phyloP scores from a whole-genome alignment of 2,797 vertebrate species.

The Dallia pectoralis region DNA sequence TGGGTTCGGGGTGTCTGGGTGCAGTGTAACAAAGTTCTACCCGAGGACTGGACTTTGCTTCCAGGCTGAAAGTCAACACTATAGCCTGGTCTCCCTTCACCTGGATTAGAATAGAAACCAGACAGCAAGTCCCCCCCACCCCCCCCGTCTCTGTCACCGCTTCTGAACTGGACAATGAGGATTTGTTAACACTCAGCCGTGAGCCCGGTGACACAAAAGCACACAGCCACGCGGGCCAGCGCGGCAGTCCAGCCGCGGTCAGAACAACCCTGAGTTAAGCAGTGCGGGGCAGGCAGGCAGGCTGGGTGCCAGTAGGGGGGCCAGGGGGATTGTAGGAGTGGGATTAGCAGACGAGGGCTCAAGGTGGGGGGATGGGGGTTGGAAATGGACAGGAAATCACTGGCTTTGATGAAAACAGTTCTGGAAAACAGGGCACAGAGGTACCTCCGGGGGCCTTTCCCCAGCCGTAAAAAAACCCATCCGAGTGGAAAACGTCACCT shows the following conservation, averaged over 20 bases:
- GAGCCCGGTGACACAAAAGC: conserved; percentile 91
- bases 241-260: conserved; percentile 28
- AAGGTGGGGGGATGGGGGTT: conserved; percentile 68
- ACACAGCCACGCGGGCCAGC: conserved; percentile 64
- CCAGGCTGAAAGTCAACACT: conserved; percentile 36
- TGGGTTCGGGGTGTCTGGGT: not conserved
- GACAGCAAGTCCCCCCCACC: conserved; percentile 83
- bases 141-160: conserved; percentile 80
- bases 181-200: conserved; percentile 91
- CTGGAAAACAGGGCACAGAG: conserved; percentile 68
- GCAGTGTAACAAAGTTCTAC: not conserved
- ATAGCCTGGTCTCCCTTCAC: conserved; percentile 66
- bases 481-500: conserved; percentile 59
- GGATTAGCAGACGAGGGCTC: conserved; percentile 89
- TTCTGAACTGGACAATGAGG: conserved; percentile 88
- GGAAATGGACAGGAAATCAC: conserved; percentile 94
- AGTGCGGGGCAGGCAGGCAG: conserved; percentile 56
- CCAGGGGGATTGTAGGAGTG: conserved; percentile 56
- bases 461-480: conserved; percentile 44
- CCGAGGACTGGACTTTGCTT: conserved; percentile 61
- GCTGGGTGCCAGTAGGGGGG: conserved; percentile 67
- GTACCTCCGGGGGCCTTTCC: conserved; percentile 54
- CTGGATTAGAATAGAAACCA: conserved; percentile 98
- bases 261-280: not conserved
- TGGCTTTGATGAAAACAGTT: conserved; percentile 87